These are phyloP conservation scores for Sialis lutaria DNA, from an alignment of 2,888 invertebrate species.

Conservation along the genomic window DNA sequence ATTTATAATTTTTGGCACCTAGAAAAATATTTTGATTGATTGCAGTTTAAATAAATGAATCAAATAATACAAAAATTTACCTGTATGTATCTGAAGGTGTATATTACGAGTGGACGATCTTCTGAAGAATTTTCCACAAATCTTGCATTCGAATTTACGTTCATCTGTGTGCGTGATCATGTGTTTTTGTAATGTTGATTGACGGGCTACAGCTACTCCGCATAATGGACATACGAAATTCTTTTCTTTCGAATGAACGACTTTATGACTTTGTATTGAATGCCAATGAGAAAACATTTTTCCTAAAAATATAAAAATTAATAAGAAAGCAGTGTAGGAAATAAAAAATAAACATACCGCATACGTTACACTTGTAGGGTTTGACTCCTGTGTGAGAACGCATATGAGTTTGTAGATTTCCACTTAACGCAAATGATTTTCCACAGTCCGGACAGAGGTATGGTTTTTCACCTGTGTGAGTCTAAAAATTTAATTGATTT, in stretches of 20 bases:
- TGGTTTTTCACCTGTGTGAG: constrained; percentile 36
- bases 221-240: neutral
- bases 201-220: neutral
- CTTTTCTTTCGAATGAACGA: neutral
- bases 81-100: constrained; percentile 1
- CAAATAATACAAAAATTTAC: neutral
- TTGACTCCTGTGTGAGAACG: constrained; percentile 1
- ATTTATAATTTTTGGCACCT: constrained; percentile 6
- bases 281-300: constrained; percentile 1
- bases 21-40: neutral
- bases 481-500: constrained; percentile 19
- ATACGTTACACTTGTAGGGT: constrained; percentile 1
- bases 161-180: neutral
- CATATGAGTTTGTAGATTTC: constrained; percentile 3
- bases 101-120: neutral
- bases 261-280: constrained; percentile 1
- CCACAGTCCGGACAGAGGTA: constrained; percentile 30
- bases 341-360: neutral
- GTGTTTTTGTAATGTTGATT: neutral
- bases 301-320: neutral
- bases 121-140: neutral
- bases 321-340: too few species aligned
- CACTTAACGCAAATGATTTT: constrained; percentile 24
- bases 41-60: too few species aligned
- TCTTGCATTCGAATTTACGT: constrained; percentile 1